Conservation (phyloP, 2,888 invertebrate genomes). For the Atethmia centrago region DNA sequence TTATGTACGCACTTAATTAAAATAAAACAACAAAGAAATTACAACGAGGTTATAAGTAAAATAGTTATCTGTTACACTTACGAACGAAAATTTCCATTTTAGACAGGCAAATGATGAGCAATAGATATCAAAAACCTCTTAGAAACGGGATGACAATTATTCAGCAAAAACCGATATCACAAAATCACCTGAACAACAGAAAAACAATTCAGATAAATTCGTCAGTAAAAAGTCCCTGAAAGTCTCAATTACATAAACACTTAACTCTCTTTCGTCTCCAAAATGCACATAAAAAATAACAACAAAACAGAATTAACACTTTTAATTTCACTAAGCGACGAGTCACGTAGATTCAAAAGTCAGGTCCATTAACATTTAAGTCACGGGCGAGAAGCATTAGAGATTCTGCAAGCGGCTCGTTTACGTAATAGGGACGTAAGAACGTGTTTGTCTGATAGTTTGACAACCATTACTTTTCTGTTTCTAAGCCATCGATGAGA, state of each 20-base stretch:
- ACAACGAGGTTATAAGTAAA: neutral
- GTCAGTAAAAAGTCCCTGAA: slow-evolving; percentile 9
- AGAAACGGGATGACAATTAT: neutral
- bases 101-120: neutral
- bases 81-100: neutral
- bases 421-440: slow-evolving; percentile 58
- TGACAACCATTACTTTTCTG: slow-evolving; percentile 27
- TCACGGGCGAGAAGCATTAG: slow-evolving; percentile 58
- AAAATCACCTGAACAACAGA: neutral
- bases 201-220: neutral
- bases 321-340: slow-evolving; percentile 63
- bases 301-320: slow-evolving; percentile 55
- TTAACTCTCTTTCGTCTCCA: slow-evolving; percentile 30
- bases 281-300: slow-evolving; percentile 50
- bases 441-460: slow-evolving; percentile 11
- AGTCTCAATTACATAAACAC: slow-evolving; percentile 34
- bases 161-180: neutral
- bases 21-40: neutral
- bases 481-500: neutral
- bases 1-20: too few species aligned
- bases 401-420: slow-evolving; percentile 49
- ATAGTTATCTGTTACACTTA: neutral
- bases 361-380: slow-evolving; percentile 46
- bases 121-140: neutral
- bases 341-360: slow-evolving; percentile 59